phyloP scores from a whole-genome alignment of 35 echinoderm and acorn worm species.

The Anneissia japonica region DNA sequence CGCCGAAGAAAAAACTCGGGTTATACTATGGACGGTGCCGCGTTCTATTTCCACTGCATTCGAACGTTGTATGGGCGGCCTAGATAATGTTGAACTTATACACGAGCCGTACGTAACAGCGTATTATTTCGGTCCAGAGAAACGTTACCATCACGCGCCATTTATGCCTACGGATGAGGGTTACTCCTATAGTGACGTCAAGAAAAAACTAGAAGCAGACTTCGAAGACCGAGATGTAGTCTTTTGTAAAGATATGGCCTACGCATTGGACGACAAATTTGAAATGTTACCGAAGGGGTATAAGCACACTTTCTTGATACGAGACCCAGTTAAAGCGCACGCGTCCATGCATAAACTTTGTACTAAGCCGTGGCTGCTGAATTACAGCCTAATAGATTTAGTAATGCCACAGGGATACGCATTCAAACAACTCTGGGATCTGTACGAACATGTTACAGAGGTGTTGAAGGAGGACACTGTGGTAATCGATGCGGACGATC shows the following conservation, averaged over 20 bases:
- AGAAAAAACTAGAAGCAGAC: conserved; percentile 57
- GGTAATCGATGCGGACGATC: conserved; percentile 74
- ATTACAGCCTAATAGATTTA: conserved; percentile 2
- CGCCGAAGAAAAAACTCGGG: conserved; percentile 23
- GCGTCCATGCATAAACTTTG: conserved; percentile 29
- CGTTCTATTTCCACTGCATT: conserved; percentile 64
- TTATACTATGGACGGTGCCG: conserved; percentile 63
- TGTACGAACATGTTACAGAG: conserved; percentile 43
- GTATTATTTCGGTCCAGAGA: conserved; percentile 52
- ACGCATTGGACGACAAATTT: conserved; percentile 31
- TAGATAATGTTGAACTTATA: conserved; percentile 55
- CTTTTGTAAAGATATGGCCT: conserved; percentile 63
- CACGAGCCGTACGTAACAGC: conserved; percentile 66
- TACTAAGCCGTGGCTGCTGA: conserved; percentile 11
- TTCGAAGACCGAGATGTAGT: conserved; percentile 47
- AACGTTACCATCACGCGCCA: background rate
- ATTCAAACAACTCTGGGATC: conserved; percentile 53
- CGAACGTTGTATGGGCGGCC: conserved; percentile 41
- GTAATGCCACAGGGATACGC: conserved; percentile 31
- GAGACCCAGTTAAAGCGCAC: conserved; percentile 52
- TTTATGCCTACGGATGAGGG: conserved; percentile 16
- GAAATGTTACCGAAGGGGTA: conserved; percentile 63
- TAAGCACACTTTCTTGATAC: conserved; percentile 76
- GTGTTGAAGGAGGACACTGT: conserved; percentile 36
- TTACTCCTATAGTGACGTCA: conserved; percentile 40